Conservation (phyloP, 2,888 invertebrate species). For the Hypolimnas misippus region DNA sequence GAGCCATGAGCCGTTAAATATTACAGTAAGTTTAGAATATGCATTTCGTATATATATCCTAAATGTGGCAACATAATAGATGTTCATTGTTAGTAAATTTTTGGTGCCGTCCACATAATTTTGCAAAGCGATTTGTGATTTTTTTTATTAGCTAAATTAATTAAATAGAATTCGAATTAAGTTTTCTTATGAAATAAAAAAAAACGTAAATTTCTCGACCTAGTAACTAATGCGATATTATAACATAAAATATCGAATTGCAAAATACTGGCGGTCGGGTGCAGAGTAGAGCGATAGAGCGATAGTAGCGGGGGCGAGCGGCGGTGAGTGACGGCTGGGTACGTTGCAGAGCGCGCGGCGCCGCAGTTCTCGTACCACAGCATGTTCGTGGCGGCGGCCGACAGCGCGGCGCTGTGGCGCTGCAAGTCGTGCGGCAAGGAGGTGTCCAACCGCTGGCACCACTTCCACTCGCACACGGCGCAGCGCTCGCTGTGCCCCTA, state of each 20-base stretch:
- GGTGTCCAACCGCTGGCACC: slow-evolving; percentile 95
- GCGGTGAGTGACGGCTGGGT: neutral
- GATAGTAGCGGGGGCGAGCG: neutral
- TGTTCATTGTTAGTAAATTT: slow-evolving; percentile 32
- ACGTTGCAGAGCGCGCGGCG: slow-evolving; percentile 67
- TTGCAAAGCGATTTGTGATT: slow-evolving; percentile 31
- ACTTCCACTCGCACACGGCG: slow-evolving; percentile 92
- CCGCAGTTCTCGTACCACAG: slow-evolving; percentile 89
- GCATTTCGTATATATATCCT: slow-evolving; percentile 34
- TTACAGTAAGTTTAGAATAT: slow-evolving; percentile 33
- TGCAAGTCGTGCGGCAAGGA: slow-evolving; percentile 93
- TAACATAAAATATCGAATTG: slow-evolving; percentile 21
- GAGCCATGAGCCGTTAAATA: slow-evolving; percentile 24
- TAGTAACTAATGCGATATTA: neutral
- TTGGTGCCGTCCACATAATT: slow-evolving; percentile 25
- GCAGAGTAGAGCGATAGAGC: neutral
- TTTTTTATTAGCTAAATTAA: neutral
- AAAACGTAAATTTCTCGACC: neutral
- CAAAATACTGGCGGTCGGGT: slow-evolving; percentile 17
- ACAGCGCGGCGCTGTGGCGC: slow-evolving; percentile 90
- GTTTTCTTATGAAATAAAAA: neutral
- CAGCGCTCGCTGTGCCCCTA: slow-evolving; percentile 92
- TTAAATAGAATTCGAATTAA: neutral
- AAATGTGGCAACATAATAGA: slow-evolving; percentile 39
- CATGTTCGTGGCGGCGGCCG: slow-evolving; percentile 90